These are phyloP conservation scores for Watsonalla binaria DNA, from an alignment of 2,888 invertebrate species.

Conservation along the genomic window DNA sequence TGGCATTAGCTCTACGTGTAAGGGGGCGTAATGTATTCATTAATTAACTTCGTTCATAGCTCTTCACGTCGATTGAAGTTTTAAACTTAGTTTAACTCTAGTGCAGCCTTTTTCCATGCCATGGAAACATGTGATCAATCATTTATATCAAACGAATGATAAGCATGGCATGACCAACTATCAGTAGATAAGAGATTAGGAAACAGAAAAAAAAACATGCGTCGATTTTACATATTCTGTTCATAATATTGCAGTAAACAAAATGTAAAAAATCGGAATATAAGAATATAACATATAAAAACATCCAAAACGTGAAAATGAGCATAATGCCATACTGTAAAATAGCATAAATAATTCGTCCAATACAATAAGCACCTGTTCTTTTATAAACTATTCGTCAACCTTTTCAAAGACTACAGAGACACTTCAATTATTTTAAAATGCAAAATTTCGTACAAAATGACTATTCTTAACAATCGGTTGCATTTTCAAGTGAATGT, in stretches of 20 bases:
- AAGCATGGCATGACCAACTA: constrained; percentile 1
- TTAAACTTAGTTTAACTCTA: constrained; percentile 6
- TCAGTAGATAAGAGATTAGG: constrained; percentile 1
- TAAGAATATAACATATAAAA: too few species aligned
- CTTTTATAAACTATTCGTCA: too few species aligned
- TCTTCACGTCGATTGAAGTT: constrained; percentile 28
- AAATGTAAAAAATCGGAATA: too few species aligned
- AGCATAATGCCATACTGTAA: too few species aligned
- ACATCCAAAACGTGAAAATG: too few species aligned
- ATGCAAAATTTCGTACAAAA: constrained; percentile 13
- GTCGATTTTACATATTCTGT: too few species aligned
- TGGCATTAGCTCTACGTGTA: constrained; percentile 55
- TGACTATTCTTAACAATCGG: constrained; percentile 34
- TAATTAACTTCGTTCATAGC: constrained; percentile 27
- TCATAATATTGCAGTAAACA: too few species aligned
- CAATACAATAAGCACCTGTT: too few species aligned
- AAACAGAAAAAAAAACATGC: constrained; percentile 7
- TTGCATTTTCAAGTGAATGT: constrained; percentile 34
- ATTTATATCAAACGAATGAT: constrained; percentile 14
- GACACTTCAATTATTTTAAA: constrained; percentile 12
- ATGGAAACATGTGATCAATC: constrained; percentile 20
- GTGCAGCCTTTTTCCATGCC: constrained; percentile 7
- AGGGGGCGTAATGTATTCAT: constrained; percentile 46
- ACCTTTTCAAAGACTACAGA: constrained; percentile 3
- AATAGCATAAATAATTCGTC: too few species aligned